These are phyloP conservation scores for Lota lota DNA, from an alignment of 2,113 vertebrate species.

Conservation along the genomic window DNA sequence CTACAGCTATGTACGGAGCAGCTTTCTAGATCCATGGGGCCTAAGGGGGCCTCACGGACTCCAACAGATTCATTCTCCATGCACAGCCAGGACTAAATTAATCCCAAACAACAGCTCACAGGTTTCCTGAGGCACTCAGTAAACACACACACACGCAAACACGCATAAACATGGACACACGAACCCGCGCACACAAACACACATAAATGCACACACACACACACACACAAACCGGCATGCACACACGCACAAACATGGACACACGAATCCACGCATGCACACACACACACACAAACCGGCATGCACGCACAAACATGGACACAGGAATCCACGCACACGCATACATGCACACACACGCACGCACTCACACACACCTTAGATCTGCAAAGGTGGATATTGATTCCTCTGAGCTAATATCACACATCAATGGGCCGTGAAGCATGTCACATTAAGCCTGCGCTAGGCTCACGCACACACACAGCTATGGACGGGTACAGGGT, in stretches of 20 bases:
- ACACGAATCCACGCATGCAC: neutral
- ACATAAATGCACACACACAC: neutral
- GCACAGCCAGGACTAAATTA: too few species aligned
- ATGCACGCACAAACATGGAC: neutral
- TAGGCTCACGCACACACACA: neutral
- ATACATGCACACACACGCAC: neutral
- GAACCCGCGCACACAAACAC: too few species aligned
- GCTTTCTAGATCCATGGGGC: too few species aligned
- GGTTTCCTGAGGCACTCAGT: too few species aligned
- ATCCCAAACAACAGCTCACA: too few species aligned
- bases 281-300: neutral
- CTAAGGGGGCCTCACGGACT: too few species aligned
- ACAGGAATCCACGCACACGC: neutral
- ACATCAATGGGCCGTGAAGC: slow-evolving; percentile 30
- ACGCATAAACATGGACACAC: neutral
- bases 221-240: neutral
- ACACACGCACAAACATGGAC: neutral
- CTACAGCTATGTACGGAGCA: too few species aligned
- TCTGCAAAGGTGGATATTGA: slow-evolving; percentile 28
- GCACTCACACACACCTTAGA: neutral
- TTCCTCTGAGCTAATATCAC: slow-evolving; percentile 13
- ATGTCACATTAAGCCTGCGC: neutral
- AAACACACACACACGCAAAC: too few species aligned
- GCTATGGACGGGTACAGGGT: neutral
- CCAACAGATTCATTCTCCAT: too few species aligned